Evolutionary conservation across 1,140 invertebrate genomes (phyloP).

Genomic region (Lerema accius): DNA sequence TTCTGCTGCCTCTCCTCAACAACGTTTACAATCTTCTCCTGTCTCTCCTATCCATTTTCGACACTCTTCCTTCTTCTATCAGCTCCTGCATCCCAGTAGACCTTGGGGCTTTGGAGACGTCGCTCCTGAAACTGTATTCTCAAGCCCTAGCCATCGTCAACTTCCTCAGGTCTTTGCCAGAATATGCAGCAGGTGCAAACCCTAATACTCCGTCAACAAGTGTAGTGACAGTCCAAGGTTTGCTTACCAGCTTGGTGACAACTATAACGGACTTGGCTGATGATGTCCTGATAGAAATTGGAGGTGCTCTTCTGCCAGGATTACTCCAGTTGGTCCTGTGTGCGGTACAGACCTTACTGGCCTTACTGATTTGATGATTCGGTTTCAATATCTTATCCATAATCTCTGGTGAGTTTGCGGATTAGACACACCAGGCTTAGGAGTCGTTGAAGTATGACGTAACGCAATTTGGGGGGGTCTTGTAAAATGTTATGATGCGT

Average conservation of each 20-base stretch:
- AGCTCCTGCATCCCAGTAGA: conserved; percentile 70
- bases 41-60: conserved; percentile 72
- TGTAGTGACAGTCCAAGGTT: conserved; percentile 56
- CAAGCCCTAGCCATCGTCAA: conserved; percentile 76
- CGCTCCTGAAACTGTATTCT: conserved; percentile 68
- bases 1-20: conserved; percentile 70
- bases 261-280: conserved; percentile 64
- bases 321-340: conserved; percentile 63
- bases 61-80: conserved; percentile 63
- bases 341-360: conserved; percentile 59
- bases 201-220: conserved; percentile 54
- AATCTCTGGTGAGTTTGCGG: too few relatives aligned
- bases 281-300: conserved; percentile 60
- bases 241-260: conserved; percentile 56
- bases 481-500: too few relatives aligned
- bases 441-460: too few relatives aligned
- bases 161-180: conserved; percentile 66
- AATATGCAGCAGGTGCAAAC: conserved; percentile 68
- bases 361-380: conserved; percentile 52
- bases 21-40: conserved; percentile 75
- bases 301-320: conserved; percentile 66
- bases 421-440: too few relatives aligned
- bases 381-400: too few relatives aligned
- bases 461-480: too few relatives aligned
- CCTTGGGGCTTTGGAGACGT: conserved; percentile 69